phyloP scores from a whole-genome alignment of 2,797 vertebrate genomes.

The Aulostomus chinensis region DNA sequence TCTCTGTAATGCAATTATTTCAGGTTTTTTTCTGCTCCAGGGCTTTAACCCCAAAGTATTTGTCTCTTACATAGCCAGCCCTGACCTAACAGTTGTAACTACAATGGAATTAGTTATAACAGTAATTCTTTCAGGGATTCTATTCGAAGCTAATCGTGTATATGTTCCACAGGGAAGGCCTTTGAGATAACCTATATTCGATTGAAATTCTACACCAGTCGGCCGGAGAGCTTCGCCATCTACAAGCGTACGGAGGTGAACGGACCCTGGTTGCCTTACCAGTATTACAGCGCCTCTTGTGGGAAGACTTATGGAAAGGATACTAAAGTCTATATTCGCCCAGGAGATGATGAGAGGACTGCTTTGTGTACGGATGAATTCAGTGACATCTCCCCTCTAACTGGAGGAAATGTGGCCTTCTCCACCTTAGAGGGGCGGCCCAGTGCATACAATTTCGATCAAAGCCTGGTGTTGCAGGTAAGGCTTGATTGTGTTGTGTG shows the following conservation, averaged over 20 bases:
- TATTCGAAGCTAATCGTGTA: slow-evolving; percentile 36
- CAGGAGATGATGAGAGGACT: slow-evolving; percentile 85
- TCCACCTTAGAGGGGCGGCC: slow-evolving; percentile 94
- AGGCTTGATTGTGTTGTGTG: slow-evolving; percentile 11
- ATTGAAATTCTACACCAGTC: slow-evolving; percentile 94
- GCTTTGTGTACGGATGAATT: slow-evolving; percentile 92
- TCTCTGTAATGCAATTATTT: slow-evolving; percentile 54
- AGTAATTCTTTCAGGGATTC: slow-evolving; percentile 26
- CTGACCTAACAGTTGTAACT: slow-evolving; percentile 20
- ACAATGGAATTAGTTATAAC: slow-evolving; percentile 14
- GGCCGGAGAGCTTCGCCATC: slow-evolving; percentile 94
- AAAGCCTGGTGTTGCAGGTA: slow-evolving; percentile 88
- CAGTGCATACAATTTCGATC: slow-evolving; percentile 93
- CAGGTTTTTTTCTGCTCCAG: slow-evolving; percentile 19
- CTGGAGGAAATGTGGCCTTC: slow-evolving; percentile 93
- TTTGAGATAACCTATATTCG: slow-evolving; percentile 94
- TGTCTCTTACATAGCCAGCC: slow-evolving; percentile 32
- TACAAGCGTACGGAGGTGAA: slow-evolving; percentile 82
- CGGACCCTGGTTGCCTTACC: slow-evolving; percentile 90
- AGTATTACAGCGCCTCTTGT: slow-evolving; percentile 93
- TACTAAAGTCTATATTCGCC: slow-evolving; percentile 76
- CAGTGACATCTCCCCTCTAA: slow-evolving; percentile 95
- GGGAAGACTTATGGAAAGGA: slow-evolving; percentile 80
- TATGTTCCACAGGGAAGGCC: slow-evolving; percentile 85
- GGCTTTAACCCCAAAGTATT: slow-evolving; percentile 32